Base-by-base conservation (phyloP, 2,113 vertebrate genomes). In the Vimba vimba region DNA sequence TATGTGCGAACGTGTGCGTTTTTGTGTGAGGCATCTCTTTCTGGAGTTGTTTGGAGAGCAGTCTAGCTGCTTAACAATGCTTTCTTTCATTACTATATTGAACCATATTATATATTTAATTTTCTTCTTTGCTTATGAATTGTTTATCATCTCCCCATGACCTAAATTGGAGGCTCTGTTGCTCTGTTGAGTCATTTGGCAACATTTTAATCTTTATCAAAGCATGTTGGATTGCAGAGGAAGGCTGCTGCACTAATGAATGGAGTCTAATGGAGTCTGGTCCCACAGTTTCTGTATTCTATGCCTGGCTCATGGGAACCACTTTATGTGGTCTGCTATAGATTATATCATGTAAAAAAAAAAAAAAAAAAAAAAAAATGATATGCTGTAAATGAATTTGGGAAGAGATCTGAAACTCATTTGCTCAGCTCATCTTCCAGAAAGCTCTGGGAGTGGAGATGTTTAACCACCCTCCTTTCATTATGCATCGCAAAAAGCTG, bases 41-140 rank as follows among this genome's bases (percentile, higher is more conserved):
- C 68, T 39, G 45, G 21, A 57, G 64, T 13, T 71, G 77, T 80
- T 71, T 57, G 12, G 21, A 39, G 62, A 79, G 77, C 25, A 25
- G 33, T 60, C 64, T 55, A 27, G 43, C 39, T 8, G 52, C 76
- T 73, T 86, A 73, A 59, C 78, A 82, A 64, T 39, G 19, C 57
- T 33, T 81, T 50, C 78, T 81, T 86, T 81, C 57, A 82, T 81
- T 52, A 82, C 45, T 76, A 52, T 75, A 76, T 66, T 76, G 85
- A 82, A 75, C 82, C 59, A 45, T 82, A 82, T 86, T 82, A 74
- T 66, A 82, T 82, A 82, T 86, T 82, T 75, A 50, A 76, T 76
- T 76, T 39, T 66, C 78, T 74, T n/a, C 78, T 52, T 52, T 62
- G 57, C 57, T 82, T 82, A 36, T 76, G 69, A 86, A 50, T 86